Percentiles rank a stretch among this genome's conserved stretches.
Evolutionary conservation across 2,888 invertebrate genomes (phyloP).

Genomic region (Adineta ricciae): DNA sequence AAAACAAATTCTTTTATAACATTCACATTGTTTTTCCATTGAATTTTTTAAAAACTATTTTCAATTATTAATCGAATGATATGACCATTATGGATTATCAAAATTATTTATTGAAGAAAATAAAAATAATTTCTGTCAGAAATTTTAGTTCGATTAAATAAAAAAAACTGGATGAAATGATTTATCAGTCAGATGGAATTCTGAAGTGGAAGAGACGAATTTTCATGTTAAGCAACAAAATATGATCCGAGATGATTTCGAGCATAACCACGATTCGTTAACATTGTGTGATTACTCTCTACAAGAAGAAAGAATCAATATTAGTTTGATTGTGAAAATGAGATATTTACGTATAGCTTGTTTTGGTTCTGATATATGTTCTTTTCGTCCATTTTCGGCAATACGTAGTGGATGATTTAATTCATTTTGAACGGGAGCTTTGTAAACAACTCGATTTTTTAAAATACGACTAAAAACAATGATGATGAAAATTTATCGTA

Average conservation of each 20-base stretch:
- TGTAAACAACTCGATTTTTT: slow-evolving; percentile 44
- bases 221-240: slow-evolving; percentile 41
- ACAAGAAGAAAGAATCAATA: slow-evolving; percentile 33
- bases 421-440: slow-evolving; percentile 38
- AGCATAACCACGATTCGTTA: slow-evolving; percentile 49
- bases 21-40: no score
- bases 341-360: slow-evolving; percentile 44
- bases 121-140: no score
- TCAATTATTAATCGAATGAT: no score
- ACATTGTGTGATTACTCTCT: slow-evolving; percentile 49
- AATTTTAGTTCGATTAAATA: no score
- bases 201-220: not conserved
- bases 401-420: slow-evolving; percentile 45
- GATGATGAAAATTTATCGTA: slow-evolving; percentile 19
- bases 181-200: not conserved
- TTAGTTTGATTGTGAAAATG: not conserved
- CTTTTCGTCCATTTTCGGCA: slow-evolving; percentile 40
- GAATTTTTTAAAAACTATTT: no score
- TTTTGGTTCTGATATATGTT: slow-evolving; percentile 45
- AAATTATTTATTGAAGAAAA: not conserved
- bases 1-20: no score
- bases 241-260: slow-evolving; percentile 50
- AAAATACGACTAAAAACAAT: slow-evolving; percentile 41
- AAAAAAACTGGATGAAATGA: no score
- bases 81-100: no score